Evolutionary conservation across 2,888 invertebrate species (phyloP).

Genomic region (Mesorhabditis sp.): DNA sequence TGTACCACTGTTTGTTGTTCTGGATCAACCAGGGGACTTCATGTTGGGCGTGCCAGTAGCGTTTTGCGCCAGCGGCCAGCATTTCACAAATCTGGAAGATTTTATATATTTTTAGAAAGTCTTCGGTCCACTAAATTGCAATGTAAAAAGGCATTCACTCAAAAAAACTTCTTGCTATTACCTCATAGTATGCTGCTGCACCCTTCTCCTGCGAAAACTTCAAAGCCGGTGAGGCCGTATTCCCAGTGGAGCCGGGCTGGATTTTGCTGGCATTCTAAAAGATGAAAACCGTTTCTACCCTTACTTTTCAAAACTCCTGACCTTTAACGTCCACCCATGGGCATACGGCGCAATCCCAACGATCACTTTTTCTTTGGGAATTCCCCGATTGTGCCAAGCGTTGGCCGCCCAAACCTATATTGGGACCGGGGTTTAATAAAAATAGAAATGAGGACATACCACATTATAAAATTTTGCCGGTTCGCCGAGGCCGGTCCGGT

Average conservation of each 20-base stretch:
- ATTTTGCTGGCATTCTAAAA: too few species aligned
- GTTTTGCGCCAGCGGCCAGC: conserved; percentile 75
- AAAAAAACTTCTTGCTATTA: background rate
- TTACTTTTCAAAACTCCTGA: too few species aligned
- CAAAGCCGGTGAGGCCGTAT: conserved; percentile 30
- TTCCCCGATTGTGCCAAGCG: conserved; percentile 65
- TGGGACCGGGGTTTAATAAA: too few species aligned
- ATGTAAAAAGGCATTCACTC: background rate
- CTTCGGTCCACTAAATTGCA: background rate
- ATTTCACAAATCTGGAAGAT: conserved; percentile 74
- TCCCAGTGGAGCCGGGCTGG: background rate
- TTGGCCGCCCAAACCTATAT: conserved; percentile 76
- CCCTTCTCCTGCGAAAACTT: conserved; percentile 84
- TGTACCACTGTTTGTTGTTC: conserved; percentile 80
- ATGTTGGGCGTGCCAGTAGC: conserved; percentile 70
- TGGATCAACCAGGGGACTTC: conserved; percentile 73
- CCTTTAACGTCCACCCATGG: background rate
- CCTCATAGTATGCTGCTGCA: conserved; percentile 87
- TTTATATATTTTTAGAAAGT: background rate
- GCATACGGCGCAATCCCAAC: conserved; percentile 53
- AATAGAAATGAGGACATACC: conserved; percentile 17
- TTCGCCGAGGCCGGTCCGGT: conserved; percentile 28
- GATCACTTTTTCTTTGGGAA: conserved; percentile 51
- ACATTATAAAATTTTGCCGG: conserved; percentile 42
- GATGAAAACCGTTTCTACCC: too few species aligned